Evolutionary conservation across 2,113 vertebrate genomes (phyloP).

Genomic region (Varanus komodoensis): DNA sequence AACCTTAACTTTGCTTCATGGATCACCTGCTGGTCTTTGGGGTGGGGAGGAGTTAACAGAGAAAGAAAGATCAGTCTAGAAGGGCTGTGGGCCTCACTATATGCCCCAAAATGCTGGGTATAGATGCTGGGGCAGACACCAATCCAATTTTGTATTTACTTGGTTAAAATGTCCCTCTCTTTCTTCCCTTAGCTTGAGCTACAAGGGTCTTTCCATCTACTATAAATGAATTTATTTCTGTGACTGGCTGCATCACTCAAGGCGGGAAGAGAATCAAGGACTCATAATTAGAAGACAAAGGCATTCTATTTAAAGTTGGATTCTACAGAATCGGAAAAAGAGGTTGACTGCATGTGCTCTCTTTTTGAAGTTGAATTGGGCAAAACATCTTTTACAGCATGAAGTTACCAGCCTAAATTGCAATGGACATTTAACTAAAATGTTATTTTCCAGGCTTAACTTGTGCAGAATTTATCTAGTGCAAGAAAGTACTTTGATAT

Average conservation of each 20-base stretch:
- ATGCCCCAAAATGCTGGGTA: too few relatives aligned
- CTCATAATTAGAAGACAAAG: not conserved
- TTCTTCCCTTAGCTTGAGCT: not conserved
- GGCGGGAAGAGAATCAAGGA: not conserved
- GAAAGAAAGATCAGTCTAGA: too few relatives aligned
- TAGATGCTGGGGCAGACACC: too few relatives aligned
- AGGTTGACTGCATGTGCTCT: not conserved
- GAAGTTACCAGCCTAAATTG: not conserved
- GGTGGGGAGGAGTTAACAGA: too few relatives aligned
- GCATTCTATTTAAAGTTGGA: not conserved
- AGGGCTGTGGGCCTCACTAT: too few relatives aligned
- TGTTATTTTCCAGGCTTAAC: not conserved
- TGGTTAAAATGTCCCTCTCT: not conserved
- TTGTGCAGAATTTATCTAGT: not conserved
- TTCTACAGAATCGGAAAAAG: not conserved
- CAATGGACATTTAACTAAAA: not conserved
- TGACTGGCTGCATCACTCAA: not conserved
- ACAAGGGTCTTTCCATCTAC: not conserved
- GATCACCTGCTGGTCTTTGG: too few relatives aligned
- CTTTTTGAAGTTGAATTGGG: not conserved
- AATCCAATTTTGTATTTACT: not conserved
- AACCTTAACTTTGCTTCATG: too few relatives aligned
- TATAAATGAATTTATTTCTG: not conserved
- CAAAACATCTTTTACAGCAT: not conserved
- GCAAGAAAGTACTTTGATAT: not conserved